These are phyloP conservation scores for Xestia sexstrigata DNA, from an alignment of 2,888 invertebrate genomes.

Conservation along the genomic window DNA sequence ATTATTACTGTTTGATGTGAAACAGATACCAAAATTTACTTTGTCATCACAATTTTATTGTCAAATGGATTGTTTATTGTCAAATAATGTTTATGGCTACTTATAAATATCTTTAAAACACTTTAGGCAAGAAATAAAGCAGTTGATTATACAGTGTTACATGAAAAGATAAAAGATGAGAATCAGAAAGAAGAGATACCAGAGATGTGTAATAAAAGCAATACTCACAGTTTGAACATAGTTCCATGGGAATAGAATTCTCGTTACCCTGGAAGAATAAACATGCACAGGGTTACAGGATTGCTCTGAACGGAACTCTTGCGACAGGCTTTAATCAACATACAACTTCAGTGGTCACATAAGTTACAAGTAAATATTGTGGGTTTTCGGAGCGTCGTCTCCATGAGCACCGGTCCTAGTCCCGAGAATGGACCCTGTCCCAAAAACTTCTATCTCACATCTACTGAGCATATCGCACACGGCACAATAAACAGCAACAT, in stretches of 20 bases:
- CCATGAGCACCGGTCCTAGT: constrained; percentile 35
- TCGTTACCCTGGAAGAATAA: constrained; percentile 96
- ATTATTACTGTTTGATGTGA: constrained; percentile 50
- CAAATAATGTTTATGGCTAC: constrained; percentile 69
- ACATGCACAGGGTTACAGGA: constrained; percentile 43
- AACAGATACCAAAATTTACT: constrained; percentile 46
- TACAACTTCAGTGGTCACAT: neutral
- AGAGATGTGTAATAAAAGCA: constrained; percentile 39
- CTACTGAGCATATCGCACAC: constrained; percentile 9
- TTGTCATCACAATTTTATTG: constrained; percentile 42
- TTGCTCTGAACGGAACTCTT: neutral
- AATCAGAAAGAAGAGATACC: constrained; percentile 63
- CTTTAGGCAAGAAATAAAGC: constrained; percentile 78
- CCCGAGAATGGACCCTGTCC: constrained; percentile 20
- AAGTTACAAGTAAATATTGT: constrained; percentile 12
- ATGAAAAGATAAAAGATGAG: constrained; percentile 69
- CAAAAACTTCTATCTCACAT: constrained; percentile 21
- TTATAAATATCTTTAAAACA: constrained; percentile 73
- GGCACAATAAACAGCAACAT: constrained; percentile 3
- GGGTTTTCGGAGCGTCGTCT: constrained; percentile 2
- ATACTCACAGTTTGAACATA: constrained; percentile 98
- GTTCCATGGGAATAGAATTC: constrained; percentile 98
- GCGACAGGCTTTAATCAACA: neutral
- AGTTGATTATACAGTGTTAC: constrained; percentile 72
- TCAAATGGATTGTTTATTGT: constrained; percentile 46